These are phyloP conservation scores for Heteropelma amictum DNA, from an alignment of 2,888 invertebrate species.

Conservation along the genomic window DNA sequence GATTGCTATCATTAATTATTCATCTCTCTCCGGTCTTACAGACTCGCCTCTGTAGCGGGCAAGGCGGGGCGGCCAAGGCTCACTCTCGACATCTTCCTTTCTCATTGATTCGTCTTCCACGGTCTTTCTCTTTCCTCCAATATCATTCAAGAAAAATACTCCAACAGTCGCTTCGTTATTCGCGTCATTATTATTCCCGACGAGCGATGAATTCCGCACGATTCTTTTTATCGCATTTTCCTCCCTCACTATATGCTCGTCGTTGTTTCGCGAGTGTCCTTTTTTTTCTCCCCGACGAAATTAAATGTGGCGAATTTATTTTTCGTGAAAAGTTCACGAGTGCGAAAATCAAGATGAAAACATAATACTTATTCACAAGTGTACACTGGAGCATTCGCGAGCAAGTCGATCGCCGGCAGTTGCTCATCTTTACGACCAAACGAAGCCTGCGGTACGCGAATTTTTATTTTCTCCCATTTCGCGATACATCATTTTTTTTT, in stretches of 20 bases:
- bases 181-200: constrained; percentile 14
- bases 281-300: no score
- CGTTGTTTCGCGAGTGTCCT: background rate
- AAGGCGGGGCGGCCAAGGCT: constrained; percentile 5
- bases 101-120: constrained; percentile 11
- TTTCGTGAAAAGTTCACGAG: no score
- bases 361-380: no score
- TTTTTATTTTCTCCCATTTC: no score
- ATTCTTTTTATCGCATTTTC: background rate
- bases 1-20: constrained; percentile 51
- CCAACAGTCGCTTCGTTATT: constrained; percentile 4
- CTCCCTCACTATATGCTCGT: background rate
- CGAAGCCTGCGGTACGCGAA: no score
- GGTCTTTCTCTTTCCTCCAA: constrained; percentile 11
- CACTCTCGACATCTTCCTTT: constrained; percentile 33
- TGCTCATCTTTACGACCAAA: no score
- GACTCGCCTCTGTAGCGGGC: background rate
- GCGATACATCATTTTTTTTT: background rate
- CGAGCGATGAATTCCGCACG: background rate
- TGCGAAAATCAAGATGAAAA: no score
- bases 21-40: constrained; percentile 21
- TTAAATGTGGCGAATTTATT: no score
- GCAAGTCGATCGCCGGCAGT: no score
- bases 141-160: constrained; percentile 37
- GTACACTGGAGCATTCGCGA: no score